Evolutionary conservation across 1,140 invertebrate species (phyloP).

Genomic region (Papilio helenus): DNA sequence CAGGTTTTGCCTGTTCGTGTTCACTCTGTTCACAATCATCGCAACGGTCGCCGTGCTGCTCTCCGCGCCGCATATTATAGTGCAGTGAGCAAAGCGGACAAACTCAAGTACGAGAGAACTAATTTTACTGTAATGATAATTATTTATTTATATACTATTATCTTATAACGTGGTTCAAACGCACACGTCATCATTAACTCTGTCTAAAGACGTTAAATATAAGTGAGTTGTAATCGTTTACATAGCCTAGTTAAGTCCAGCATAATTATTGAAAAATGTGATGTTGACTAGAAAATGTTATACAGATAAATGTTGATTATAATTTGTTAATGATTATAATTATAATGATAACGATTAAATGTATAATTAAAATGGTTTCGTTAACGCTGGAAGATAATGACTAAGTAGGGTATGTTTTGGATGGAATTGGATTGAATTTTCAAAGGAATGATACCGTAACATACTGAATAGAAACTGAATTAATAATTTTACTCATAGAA

Average conservation of each 20-base stretch:
- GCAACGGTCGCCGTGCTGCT: slow-evolving; percentile 97
- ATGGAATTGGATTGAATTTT: not conserved
- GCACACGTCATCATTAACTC: slow-evolving; percentile 73
- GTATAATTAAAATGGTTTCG: slow-evolving; percentile 56
- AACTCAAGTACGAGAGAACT: slow-evolving; percentile 71
- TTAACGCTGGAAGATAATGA: slow-evolving; percentile 40
- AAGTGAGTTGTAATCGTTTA: slow-evolving; percentile 57
- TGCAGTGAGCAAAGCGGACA: slow-evolving; percentile 85
- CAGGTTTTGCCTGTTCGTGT: slow-evolving; percentile 98
- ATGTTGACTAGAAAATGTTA: slow-evolving; percentile 75
- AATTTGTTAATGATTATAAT: slow-evolving; percentile 77
- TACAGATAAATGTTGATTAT: slow-evolving; percentile 76
- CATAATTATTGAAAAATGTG: slow-evolving; percentile 72
- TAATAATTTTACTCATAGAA: not conserved
- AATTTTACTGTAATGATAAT: slow-evolving; percentile 67
- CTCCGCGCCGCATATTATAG: slow-evolving; percentile 97
- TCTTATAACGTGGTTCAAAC: slow-evolving; percentile 72
- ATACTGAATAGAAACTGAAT: not conserved
- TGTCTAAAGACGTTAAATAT: slow-evolving; percentile 76
- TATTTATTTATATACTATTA: slow-evolving; percentile 60
- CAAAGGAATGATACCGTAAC: not conserved
- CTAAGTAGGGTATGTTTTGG: not conserved
- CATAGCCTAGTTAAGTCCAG: slow-evolving; percentile 68
- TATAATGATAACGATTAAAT: slow-evolving; percentile 70
- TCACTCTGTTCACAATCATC: slow-evolving; percentile 97